Evolutionary conservation across 2,113 vertebrate genomes (phyloP), one percentile per base, ranked within the genome.

Genomic region (Microcebus griseorufus): DNA sequence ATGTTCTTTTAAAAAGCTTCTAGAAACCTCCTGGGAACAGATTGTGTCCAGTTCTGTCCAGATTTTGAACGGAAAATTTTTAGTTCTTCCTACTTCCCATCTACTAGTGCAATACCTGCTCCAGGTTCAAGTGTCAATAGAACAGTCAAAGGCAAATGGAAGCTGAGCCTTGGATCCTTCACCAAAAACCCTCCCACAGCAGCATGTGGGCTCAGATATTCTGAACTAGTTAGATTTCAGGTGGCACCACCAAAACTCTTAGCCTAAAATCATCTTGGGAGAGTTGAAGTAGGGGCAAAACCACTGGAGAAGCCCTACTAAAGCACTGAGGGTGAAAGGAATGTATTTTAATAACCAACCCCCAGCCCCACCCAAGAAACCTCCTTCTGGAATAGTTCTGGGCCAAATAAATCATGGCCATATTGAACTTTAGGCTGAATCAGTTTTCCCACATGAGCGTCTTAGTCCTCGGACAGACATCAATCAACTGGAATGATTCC

Each of bases 381-480:
- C n/a, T 29, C 64, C 51, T n/a, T 23, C 6, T 5, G 13, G 34
- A 5, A 78, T 42, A 64, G 53, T 55, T 65, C 78, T n/a, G 37
- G 53, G 42, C 60, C 88, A 34, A 42, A 29, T 51, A 58, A 69
- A 17, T 53, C 2, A 42, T 12, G 39, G 13, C 5, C 48, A 10
- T 32, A 4, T 14, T 62, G 45, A 39, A 42, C 18, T 64, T 48
- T 42, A 27, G 9, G 60, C 55, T 12, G 51, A 70, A n/a, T 79
- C 0, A 0, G 58, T 75, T 78, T 79, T 48, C 51, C 34, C 75
- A 16, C 0, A 2, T 8, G 18, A 69, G 64, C 0, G 0, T 10
- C 39, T 32, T 6, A 27, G 14, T 27, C 45, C 51, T 34, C 64
- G 7, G 62, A 81, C 29, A 87, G 42, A 65, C 37, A 2, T 48